phyloP scores from a whole-genome alignment of 1,140 invertebrate species.

The Saccostrea echinata region DNA sequence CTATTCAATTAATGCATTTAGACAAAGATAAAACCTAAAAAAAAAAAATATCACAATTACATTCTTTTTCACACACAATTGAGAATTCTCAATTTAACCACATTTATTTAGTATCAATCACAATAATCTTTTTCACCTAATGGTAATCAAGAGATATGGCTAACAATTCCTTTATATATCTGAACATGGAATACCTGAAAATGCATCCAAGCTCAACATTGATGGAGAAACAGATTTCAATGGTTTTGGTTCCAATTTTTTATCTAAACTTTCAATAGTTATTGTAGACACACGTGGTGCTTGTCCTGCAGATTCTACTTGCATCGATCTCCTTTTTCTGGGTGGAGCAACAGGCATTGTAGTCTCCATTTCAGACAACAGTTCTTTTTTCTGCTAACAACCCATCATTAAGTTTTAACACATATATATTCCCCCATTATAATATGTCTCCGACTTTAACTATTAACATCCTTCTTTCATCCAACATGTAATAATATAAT shows the following conservation, averaged over 20 bases:
- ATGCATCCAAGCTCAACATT: slow-evolving; percentile 14
- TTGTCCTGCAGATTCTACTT: background rate
- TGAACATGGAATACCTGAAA: slow-evolving; percentile 4
- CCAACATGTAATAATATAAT: background rate
- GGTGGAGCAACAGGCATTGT: slow-evolving; percentile 7
- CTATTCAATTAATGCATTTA: no score
- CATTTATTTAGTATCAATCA: no score
- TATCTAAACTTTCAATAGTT: background rate
- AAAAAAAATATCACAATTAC: no score
- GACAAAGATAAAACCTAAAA: no score
- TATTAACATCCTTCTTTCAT: slow-evolving; percentile 1
- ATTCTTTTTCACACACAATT: no score
- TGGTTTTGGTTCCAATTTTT: background rate
- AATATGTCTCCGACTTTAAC: background rate
- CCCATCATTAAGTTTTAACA: background rate
- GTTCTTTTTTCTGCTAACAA: background rate
- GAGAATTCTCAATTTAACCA: no score
- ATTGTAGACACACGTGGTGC: background rate
- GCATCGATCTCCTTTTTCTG: background rate
- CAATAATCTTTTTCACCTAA: no score
- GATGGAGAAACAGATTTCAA: background rate
- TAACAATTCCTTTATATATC: no score
- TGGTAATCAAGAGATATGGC: no score
- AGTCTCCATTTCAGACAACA: background rate
- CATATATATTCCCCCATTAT: background rate